A percentile compares a stretch with the other conserved stretches of the same genome.
These are phyloP conservation scores for Hermetia illucens DNA, from an alignment of 1,140 invertebrate genomes.

Conservation along the genomic window DNA sequence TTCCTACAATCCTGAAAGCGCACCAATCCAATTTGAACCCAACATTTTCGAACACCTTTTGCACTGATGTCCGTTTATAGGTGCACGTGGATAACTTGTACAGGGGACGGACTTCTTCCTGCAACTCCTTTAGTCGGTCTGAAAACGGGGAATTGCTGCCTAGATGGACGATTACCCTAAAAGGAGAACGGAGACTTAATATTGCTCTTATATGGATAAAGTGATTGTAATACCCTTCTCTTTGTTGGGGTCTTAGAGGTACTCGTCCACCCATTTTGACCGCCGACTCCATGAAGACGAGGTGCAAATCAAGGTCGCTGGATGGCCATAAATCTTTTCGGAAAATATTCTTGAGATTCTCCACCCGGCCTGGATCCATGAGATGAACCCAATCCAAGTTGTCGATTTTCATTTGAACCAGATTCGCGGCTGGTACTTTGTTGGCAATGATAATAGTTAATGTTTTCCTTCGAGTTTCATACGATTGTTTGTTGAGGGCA, in stretches of 20 bases:
- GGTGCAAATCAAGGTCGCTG: conserved; percentile 51
- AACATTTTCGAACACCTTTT: conserved; percentile 63
- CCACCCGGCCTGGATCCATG: conserved; percentile 37
- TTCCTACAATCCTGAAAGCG: conserved; percentile 57
- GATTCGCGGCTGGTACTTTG: conserved; percentile 53
- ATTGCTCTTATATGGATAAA: background rate
- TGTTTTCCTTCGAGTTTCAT: conserved; percentile 52
- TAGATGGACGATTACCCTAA: conserved; percentile 63
- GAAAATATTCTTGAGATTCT: conserved; percentile 60
- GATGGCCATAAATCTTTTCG: conserved; percentile 43
- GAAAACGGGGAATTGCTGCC: conserved; percentile 66
- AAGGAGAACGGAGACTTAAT: conserved; percentile 16
- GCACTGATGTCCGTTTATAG: conserved; percentile 72
- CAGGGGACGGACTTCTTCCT: conserved; percentile 68
- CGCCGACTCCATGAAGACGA: conserved; percentile 71
- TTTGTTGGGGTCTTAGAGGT: conserved; percentile 64
- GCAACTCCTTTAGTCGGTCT: conserved; percentile 50
- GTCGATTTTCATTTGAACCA: conserved; percentile 76
- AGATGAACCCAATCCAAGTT: conserved; percentile 53
- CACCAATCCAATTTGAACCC: conserved; percentile 80
- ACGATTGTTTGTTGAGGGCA: conserved; percentile 58
- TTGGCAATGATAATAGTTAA: conserved; percentile 47
- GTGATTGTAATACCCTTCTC: conserved; percentile 55
- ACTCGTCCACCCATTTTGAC: conserved; percentile 66
- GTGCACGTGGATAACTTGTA: conserved; percentile 62